Base-by-base conservation (phyloP, 1,140 invertebrate species). In the Dryas iulia region DNA sequence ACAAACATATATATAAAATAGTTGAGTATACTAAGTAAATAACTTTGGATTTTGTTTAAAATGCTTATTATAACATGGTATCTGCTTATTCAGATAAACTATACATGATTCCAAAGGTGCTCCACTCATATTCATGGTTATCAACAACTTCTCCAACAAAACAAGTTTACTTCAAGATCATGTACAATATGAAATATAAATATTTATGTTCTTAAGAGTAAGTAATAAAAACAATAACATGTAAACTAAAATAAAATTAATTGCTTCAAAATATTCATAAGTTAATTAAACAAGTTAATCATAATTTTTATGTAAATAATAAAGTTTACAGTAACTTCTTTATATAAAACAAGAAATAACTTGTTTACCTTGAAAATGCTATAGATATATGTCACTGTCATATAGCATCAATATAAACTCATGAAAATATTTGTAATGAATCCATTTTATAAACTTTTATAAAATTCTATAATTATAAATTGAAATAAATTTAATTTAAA, bases 81-180 rank as follows among this genome's bases (percentile, higher is more conserved):
- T n/a, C n/a, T n/a, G 14, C 6, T 14, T 39, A 39, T 14, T 18
- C n/a, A 35, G n/a, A n/a, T 69, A 54, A 59, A 69, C 54, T 67
- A 67, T 78, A 80, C 72, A 79, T 79, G 74, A 79, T 81, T 81
- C 77, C 72, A 73, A 78, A 81, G 75, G 82, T 74, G 14, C 39
- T 47, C 39, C 39, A 47, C 14, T 47, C 14, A 18, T 18, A 47
- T 77, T 87, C 80, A 83, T 71, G 87, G 83, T 78, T 73, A 83
- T 78, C 83, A 75, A 82, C 79, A 77, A 58, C 71, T 11, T 77
- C 71, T 11, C 76, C 24, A 53, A 71, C 71, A 77, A 81, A 82
- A 74, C 74, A 65, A 76, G 72, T 35, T n/a, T 59, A 61, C 54
- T 58, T 57, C 56, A 62, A 74, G 60, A 72, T 59, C 54, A 75